Conservation (phyloP, 2,888 invertebrate species). For the Athripsodes cinereus region DNA sequence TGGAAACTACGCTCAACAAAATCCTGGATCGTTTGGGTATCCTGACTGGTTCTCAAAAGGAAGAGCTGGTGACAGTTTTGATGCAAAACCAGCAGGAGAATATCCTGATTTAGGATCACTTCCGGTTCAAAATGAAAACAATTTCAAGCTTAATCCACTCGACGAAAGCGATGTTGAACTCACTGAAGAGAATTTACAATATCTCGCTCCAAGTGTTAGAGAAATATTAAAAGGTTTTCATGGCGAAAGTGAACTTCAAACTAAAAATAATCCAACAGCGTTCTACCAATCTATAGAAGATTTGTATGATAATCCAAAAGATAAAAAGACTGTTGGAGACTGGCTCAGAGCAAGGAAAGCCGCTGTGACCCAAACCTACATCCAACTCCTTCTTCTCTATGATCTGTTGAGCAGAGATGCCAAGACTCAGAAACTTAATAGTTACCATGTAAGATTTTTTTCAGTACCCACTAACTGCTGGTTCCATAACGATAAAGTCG, state of each 20-base stretch:
- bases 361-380: constrained; percentile 53
- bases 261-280: constrained; percentile 13
- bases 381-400: constrained; percentile 55
- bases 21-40: constrained; percentile 2
- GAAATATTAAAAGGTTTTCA: constrained; percentile 37
- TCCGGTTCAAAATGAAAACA: constrained; percentile 24
- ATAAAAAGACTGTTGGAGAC: constrained; percentile 29
- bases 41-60: constrained; percentile 8
- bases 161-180: constrained; percentile 34
- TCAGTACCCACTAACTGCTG: no score
- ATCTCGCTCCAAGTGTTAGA: constrained; percentile 40
- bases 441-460: constrained; percentile 48
- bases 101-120: constrained; percentile 19
- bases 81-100: background rate
- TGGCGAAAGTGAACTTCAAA: constrained; percentile 8
- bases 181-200: constrained; percentile 43
- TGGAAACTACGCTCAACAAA: constrained; percentile 12
- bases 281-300: constrained; percentile 22
- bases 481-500: no score
- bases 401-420: constrained; percentile 61
- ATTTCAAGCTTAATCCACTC: constrained; percentile 23
- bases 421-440: constrained; percentile 55
- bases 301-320: constrained; percentile 16
- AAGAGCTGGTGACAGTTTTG: constrained; percentile 13
- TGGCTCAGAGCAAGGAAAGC: constrained; percentile 44